Conservation (phyloP, 2,888 invertebrate genomes). For the Nemoura dubitans region DNA sequence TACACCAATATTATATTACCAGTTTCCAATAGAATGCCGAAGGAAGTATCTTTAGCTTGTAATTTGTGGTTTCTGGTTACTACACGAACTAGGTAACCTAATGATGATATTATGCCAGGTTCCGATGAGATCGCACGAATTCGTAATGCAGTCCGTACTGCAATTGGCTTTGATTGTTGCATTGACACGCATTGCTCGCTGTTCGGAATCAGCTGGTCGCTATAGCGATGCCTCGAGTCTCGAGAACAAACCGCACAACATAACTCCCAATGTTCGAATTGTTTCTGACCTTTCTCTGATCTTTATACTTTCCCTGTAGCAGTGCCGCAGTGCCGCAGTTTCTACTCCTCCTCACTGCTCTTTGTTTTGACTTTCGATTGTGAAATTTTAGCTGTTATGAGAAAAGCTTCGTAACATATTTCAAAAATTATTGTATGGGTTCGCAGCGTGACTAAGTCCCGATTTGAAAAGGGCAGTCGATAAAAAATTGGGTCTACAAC, state of each 20-base stretch:
- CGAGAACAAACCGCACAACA: neutral
- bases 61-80: neutral
- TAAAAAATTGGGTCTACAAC: too few relatives aligned
- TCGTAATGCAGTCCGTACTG: neutral
- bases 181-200: neutral
- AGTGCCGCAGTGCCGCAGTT: neutral
- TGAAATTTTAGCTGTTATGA: neutral
- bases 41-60: neutral
- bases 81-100: neutral
- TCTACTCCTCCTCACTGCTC: neutral
- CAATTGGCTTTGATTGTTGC: neutral
- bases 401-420: neutral
- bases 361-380: constrained; percentile 12
- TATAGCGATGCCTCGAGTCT: too few relatives aligned
- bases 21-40: too few relatives aligned
- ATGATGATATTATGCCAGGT: neutral
- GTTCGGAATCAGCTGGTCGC: neutral
- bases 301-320: neutral
- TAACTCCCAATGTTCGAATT: neutral
- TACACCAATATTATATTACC: neutral
- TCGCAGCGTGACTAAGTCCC: too few relatives aligned
- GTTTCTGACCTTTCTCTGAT: constrained; percentile 7
- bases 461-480: too few relatives aligned
- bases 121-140: neutral
- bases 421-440: neutral